These are phyloP conservation scores for Sarcophilus harrisii DNA, from an alignment of 2,797 vertebrate genomes.

Conservation along the genomic window DNA sequence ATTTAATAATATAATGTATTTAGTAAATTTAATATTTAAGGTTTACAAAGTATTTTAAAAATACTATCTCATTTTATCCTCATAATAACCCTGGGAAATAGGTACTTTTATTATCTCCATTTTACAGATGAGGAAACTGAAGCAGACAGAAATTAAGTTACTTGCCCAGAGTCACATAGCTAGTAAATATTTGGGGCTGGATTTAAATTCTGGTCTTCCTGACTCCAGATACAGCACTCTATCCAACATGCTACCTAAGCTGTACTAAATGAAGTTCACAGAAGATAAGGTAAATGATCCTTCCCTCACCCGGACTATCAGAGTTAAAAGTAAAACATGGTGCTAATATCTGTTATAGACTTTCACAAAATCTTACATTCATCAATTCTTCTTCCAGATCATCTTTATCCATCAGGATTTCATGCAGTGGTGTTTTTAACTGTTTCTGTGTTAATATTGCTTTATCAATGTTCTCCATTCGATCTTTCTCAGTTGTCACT, in stretches of 20 bases:
- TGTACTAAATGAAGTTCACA: neutral
- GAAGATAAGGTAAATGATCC: neutral
- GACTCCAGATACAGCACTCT: neutral
- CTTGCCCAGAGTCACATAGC: neutral
- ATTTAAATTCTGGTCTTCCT: neutral
- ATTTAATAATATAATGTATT: neutral
- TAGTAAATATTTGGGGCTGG: neutral
- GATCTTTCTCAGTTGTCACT: constrained; percentile 92
- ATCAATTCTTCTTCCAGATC: constrained; percentile 53
- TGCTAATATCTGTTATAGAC: constrained; percentile 25
- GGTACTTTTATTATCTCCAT: neutral
- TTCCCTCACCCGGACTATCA: neutral
- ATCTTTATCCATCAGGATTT: constrained; percentile 63
- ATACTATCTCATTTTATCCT: neutral
- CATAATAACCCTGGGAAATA: neutral
- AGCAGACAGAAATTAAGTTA: neutral
- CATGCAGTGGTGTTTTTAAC: constrained; percentile 58
- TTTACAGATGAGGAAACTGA: neutral
- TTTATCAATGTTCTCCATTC: constrained; percentile 88
- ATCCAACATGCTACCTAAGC: neutral
- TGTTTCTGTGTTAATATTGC: constrained; percentile 71
- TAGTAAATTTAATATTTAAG: neutral
- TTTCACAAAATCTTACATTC: constrained; percentile 74
- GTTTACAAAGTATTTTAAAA: neutral
- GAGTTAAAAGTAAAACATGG: constrained; percentile 35